A percentile compares a stretch with the other conserved stretches of the same genome.
Evolutionary conservation across 2,797 vertebrate genomes (phyloP).

Genomic region (Anomalospiza imberbis): DNA sequence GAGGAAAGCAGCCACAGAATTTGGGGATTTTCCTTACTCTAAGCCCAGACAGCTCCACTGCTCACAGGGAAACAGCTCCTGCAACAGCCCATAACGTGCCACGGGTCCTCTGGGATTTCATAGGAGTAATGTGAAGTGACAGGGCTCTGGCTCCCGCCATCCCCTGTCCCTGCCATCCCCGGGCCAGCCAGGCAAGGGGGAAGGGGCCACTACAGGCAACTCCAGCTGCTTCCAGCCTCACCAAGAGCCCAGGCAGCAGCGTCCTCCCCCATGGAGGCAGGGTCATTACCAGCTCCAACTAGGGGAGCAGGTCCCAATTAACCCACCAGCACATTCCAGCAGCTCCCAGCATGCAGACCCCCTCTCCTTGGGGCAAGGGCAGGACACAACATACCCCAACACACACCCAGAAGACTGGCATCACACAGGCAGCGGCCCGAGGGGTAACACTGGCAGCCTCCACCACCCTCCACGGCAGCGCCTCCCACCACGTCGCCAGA

Average conservation of each 20-base stretch:
- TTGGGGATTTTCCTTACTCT: background rate
- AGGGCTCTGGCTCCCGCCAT: background rate
- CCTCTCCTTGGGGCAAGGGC: accelerated
- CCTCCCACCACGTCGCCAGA: background rate
- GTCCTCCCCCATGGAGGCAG: background rate
- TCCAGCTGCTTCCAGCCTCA: background rate
- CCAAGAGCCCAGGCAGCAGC: background rate
- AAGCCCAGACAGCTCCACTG: background rate
- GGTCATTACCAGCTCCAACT: background rate
- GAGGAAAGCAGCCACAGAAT: background rate
- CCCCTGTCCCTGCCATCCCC: background rate
- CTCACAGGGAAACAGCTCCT: slow-evolving; percentile 3
- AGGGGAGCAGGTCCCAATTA: background rate
- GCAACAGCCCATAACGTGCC: background rate
- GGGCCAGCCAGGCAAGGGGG: background rate
- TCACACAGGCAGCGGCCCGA: accelerated
- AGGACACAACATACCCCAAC: accelerated
- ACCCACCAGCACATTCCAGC: background rate
- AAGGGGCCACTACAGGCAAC: background rate
- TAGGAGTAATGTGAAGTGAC: slow-evolving; percentile 26
- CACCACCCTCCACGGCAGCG: accelerated
- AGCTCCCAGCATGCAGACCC: accelerated
- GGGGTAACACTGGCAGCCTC: background rate
- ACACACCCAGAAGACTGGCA: accelerated
- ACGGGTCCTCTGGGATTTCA: background rate